These are phyloP conservation scores for Mus spretus DNA, from an alignment of 2,797 vertebrate genomes.

Conservation along the genomic window DNA sequence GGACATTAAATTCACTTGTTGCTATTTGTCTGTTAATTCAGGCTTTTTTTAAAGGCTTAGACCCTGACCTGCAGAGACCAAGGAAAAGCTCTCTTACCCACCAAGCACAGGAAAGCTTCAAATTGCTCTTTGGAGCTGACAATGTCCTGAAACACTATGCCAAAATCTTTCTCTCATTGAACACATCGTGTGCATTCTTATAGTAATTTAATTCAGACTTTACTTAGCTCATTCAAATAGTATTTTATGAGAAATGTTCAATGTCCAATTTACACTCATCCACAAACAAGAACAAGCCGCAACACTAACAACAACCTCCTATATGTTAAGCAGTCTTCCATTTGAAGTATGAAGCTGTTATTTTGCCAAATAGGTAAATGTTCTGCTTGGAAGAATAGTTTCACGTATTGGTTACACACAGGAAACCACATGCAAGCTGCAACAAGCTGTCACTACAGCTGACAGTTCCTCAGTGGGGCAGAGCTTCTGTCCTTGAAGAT, in stretches of 20 bases:
- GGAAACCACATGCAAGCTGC: background rate
- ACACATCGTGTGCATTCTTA: constrained; percentile 52
- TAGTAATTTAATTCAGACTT: constrained; percentile 70
- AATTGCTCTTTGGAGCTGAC: background rate
- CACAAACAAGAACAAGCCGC: background rate
- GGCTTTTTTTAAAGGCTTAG: background rate
- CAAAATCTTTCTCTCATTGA: constrained; percentile 56
- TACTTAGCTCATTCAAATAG: constrained; percentile 53
- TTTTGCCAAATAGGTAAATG: constrained; percentile 46
- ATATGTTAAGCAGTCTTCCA: constrained; percentile 26
- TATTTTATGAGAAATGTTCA: constrained; percentile 36
- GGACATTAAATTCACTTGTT: background rate
- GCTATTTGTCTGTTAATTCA: background rate
- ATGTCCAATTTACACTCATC: constrained; percentile 20
- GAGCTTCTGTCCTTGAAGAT: background rate
- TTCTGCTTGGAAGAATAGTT: background rate
- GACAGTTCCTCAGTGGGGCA: background rate
- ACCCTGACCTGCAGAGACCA: background rate
- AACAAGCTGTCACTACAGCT: background rate
- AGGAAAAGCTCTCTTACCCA: background rate
- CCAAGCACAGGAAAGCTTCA: background rate
- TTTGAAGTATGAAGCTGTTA: constrained; percentile 33
- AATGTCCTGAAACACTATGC: constrained; percentile 1
- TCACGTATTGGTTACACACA: background rate
- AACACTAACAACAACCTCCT: constrained; percentile 26